A percentile compares a stretch with the other conserved stretches of the same genome.
Evolutionary conservation across 2,113 vertebrate species (phyloP).

Genomic region (Eulemur rufifrons): DNA sequence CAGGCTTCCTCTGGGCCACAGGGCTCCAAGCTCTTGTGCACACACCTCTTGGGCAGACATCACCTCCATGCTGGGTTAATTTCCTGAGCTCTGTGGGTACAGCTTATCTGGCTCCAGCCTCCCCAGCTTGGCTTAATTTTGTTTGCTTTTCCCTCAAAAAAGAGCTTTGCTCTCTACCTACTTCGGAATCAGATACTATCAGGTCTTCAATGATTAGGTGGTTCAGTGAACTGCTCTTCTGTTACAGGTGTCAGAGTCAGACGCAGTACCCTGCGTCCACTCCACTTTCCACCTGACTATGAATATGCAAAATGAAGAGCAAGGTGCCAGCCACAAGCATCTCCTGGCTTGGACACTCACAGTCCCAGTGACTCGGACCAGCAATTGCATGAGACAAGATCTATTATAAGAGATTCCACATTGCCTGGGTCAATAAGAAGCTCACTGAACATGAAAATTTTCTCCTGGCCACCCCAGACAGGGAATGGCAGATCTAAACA

Average conservation of each 20-base stretch:
- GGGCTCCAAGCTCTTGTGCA: not conserved
- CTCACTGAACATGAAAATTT: not conserved
- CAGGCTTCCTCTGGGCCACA: not conserved
- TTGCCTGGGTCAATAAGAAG: not conserved
- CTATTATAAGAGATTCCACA: not conserved
- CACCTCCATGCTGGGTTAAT: not conserved
- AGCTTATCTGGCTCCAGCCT: not conserved
- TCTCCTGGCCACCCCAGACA: not conserved
- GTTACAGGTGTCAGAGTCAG: not conserved
- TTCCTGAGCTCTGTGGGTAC: not conserved
- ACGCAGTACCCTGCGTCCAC: too few species aligned
- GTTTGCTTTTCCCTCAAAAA: constrained; percentile 1
- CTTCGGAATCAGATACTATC: not conserved
- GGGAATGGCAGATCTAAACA: not conserved
- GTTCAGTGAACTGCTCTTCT: not conserved
- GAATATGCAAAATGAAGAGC: not conserved
- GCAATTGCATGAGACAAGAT: not conserved
- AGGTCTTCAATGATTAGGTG: not conserved
- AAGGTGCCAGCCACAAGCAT: not conserved
- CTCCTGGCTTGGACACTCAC: not conserved
- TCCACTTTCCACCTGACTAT: not conserved
- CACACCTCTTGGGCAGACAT: not conserved
- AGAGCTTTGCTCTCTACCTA: not conserved
- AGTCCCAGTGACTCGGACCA: not conserved
- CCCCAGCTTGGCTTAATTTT: not conserved